phyloP scores from a whole-genome alignment of 2,888 invertebrate species.

The Cephus rjabovi region DNA sequence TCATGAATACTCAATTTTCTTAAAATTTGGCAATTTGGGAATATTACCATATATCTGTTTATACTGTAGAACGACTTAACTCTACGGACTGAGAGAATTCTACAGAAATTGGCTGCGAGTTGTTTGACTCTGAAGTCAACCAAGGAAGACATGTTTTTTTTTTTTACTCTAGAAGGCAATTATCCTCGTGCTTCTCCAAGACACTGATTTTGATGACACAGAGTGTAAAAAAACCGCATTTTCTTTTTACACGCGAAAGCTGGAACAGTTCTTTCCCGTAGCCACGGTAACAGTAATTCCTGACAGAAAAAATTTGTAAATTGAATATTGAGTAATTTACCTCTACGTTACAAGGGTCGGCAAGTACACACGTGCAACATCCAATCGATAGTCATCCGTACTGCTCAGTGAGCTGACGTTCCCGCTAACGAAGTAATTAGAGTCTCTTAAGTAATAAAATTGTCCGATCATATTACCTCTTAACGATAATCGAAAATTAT shows the following conservation, averaged over 20 bases:
- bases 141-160: not conserved
- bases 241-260: not conserved
- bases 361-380: not conserved
- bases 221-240: not conserved
- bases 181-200: not conserved
- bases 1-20: not conserved
- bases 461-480: not conserved
- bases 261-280: not conserved
- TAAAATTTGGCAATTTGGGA: not conserved
- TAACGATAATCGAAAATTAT: not conserved
- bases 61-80: not conserved
- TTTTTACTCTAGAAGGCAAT: not conserved
- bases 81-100: not conserved
- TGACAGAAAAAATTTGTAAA: not conserved
- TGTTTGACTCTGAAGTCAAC: not conserved
- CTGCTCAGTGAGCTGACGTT: not conserved
- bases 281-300: not conserved
- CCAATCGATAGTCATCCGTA: not conserved
- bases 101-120: not conserved
- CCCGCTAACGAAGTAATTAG: not conserved
- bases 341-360: not conserved
- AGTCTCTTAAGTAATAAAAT: not conserved
- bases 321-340: not conserved
- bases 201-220: not conserved
- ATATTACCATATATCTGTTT: not conserved